Conservation (phyloP, 2,888 invertebrate genomes). For the Hofmannophila pseudospretella region DNA sequence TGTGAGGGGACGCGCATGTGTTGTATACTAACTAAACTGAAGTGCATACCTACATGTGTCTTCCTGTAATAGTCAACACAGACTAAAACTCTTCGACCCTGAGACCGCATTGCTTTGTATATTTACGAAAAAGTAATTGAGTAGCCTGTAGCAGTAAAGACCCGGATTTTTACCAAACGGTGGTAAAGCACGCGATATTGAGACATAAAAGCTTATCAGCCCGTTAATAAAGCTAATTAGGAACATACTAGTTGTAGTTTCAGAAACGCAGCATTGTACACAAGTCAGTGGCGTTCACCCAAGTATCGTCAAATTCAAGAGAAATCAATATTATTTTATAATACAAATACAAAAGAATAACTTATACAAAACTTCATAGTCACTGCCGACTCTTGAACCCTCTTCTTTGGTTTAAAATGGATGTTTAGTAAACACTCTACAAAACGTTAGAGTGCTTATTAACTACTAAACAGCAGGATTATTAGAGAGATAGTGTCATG, state of each 20-base stretch:
- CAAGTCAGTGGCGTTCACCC: no score
- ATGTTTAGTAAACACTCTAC: constrained; percentile 2
- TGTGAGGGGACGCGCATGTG: constrained; percentile 28
- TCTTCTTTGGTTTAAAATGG: not conserved
- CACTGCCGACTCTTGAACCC: not conserved
- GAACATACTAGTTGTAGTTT: constrained; percentile 53
- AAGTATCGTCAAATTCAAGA: constrained; percentile 32
- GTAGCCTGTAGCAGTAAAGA: constrained; percentile 16
- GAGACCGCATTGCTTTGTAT: constrained; percentile 6
- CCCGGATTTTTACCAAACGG: constrained; percentile 47
- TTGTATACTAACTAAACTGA: no score
- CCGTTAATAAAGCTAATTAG: constrained; percentile 57
- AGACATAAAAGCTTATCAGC: constrained; percentile 65
- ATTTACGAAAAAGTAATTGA: constrained; percentile 19
- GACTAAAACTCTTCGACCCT: not conserved
- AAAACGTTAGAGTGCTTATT: constrained; percentile 35
- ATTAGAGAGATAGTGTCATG: constrained; percentile 57
- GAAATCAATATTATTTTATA: not conserved
- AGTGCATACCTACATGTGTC: constrained; percentile 17
- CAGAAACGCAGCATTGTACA: constrained; percentile 34
- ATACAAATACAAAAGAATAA: not conserved
- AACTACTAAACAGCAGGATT: constrained; percentile 52
- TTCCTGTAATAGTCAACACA: not conserved
- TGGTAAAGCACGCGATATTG: constrained; percentile 50
- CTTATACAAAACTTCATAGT: not conserved